Evolutionary conservation across 2,113 vertebrate species (phyloP), one percentile per base, ranked within the genome.

Genomic region (Falcunculus frontatus): DNA sequence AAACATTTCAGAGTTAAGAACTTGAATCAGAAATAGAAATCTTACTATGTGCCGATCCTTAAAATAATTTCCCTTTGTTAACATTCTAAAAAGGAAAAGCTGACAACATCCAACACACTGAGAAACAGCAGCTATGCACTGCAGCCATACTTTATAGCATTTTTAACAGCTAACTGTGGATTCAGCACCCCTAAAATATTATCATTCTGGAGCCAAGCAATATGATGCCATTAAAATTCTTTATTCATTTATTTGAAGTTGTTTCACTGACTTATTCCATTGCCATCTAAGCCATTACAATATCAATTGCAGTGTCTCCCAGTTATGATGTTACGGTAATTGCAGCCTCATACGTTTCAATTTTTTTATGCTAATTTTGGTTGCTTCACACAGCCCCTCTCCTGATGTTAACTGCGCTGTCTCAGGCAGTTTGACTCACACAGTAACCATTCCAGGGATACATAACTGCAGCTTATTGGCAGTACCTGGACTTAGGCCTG

Each of bases 361-460:
- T 93, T 79, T 92, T 65, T 93, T 60, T 11, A 92, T 84, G 91
- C 83, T 95, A 87, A 95, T 96, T 91, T 37, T 42, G 49, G 50
- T 87, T 29, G 59, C 78, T 53, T 76, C 55, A 27, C 60, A 84
- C 26, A 82, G 16, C 32, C 68, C 56, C 57, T 80, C 74, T 85
- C 92, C 59, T 68, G 50, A 59, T 82, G 49, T 37, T 88, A 89
- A 60, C 73, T 69, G 83, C 84, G 27, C 42, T 50, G 53, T 30
- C 84, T 95, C 74, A 79, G 60, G 70, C 56, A 68, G 56, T 93
- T 88, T 6, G 6, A 47, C 74, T 80, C 56, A 60, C 39, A 74
- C 39, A n/a, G 27, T 33, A 76, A 57, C 92, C n/a, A 30, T 77
- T 80, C 44, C 26, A 93, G 33, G 32, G n/a, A 87, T 46, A 33